Evolutionary conservation across 53 echinoderm and acorn worm species (phyloP).

Genomic region (Hippasteria phrygiana): DNA sequence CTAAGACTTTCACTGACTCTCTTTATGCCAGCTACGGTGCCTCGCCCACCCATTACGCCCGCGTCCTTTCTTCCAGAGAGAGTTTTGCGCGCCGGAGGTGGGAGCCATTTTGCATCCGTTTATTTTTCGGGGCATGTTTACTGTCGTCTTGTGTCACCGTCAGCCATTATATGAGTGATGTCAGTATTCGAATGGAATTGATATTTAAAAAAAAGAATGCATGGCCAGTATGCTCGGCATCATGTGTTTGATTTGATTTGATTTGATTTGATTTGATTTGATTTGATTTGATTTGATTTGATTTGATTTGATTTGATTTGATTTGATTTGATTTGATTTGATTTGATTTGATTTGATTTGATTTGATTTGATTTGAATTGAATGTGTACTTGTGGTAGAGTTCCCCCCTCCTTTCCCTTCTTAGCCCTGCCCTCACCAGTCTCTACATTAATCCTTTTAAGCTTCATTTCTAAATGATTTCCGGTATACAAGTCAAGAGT

Average conservation of each 20-base stretch:
- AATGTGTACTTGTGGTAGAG: neutral
- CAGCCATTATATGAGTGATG: too few species aligned
- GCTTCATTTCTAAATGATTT: too few species aligned
- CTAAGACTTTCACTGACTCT: constrained; percentile 49
- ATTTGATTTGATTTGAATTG: too few species aligned
- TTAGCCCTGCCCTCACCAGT: neutral
- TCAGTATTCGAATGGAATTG: too few species aligned
- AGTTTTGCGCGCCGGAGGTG: constrained; percentile 69
- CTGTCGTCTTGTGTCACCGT: neutral
- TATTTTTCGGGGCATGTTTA: neutral
- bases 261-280: too few species aligned
- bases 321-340: too few species aligned
- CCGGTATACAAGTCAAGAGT: too few species aligned
- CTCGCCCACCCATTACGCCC: constrained; percentile 92
- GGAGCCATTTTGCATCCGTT: constrained; percentile 46
- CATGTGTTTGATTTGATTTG: neutral
- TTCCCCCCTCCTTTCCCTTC: neutral
- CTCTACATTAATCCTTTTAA: neutral
- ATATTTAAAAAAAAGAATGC: too few species aligned
- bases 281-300: too few species aligned
- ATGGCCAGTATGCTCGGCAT: neutral
- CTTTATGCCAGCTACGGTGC: constrained; percentile 81
- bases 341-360: too few species aligned
- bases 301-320: too few species aligned
- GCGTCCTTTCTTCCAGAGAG: constrained; percentile 64